A percentile compares a stretch with the other conserved stretches of the same genome.
Conservation (phyloP, 37 sponge, comb jelly and placozoan species). For the Lycopodina hypogea region DNA sequence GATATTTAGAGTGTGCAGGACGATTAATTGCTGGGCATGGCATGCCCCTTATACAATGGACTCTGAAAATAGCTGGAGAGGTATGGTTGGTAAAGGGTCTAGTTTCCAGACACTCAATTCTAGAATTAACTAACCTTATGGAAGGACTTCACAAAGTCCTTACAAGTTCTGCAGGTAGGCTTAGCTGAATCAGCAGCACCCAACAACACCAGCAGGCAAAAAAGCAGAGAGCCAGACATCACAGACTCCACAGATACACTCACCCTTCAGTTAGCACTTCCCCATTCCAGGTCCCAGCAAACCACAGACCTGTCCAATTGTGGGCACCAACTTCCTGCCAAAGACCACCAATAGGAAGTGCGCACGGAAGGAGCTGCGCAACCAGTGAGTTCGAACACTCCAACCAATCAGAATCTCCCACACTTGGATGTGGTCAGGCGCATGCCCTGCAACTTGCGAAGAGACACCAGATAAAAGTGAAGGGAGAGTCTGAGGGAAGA, state of each 20-base stretch:
- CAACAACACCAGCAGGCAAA: not conserved
- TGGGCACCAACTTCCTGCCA: not conserved
- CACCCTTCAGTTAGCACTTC: not conserved
- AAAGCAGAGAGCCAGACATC: not conserved
- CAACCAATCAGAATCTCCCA: constrained; percentile 6
- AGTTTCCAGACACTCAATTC: too few relatives aligned
- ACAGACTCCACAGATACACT: not conserved
- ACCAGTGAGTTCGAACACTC: too few relatives aligned
- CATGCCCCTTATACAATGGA: too few relatives aligned
- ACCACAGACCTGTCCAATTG: not conserved
- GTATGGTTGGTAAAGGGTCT: too few relatives aligned
- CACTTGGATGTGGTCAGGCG: too few relatives aligned
- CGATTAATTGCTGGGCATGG: too few relatives aligned
- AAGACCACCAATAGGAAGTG: not conserved
- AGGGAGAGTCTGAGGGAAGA: too few relatives aligned
- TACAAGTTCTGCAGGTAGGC: constrained; percentile 60
- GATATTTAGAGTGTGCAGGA: too few relatives aligned
- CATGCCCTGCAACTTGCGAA: too few relatives aligned
- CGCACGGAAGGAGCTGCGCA: too few relatives aligned
- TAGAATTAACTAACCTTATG: constrained; percentile 61
- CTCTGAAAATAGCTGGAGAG: too few relatives aligned
- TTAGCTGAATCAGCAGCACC: not conserved
- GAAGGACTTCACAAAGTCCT: constrained; percentile 68
- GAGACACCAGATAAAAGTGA: too few relatives aligned
- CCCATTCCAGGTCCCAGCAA: not conserved